phyloP scores from a whole-genome alignment of 2,797 vertebrate species.

The Australoheros facetus region DNA sequence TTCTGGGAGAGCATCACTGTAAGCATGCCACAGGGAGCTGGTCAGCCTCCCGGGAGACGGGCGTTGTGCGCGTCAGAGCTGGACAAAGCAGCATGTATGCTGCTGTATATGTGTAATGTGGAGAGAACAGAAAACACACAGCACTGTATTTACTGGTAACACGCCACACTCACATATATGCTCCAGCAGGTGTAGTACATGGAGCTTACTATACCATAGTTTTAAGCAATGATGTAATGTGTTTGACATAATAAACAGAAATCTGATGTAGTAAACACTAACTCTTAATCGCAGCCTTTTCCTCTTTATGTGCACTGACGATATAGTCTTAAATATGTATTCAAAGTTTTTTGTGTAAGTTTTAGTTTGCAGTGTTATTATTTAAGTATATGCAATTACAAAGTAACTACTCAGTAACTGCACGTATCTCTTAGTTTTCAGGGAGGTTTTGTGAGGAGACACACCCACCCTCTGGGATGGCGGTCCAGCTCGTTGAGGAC shows the following conservation, averaged over 20 bases:
- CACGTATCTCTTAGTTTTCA: not conserved
- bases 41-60: constrained; percentile 60
- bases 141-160: too few species aligned
- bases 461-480: constrained; percentile 89
- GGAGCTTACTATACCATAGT: too few species aligned
- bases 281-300: too few species aligned
- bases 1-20: constrained; percentile 69
- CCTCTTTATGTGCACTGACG: too few species aligned
- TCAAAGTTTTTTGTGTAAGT: too few species aligned
- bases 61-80: constrained; percentile 44
- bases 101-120: constrained; percentile 10
- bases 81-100: constrained; percentile 22
- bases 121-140: too few species aligned
- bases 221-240: too few species aligned
- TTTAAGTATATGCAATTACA: fast-evolving
- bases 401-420: not conserved
- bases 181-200: too few species aligned
- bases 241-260: too few species aligned
- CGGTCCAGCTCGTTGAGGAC: constrained; percentile 93
- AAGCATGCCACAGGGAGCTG: constrained; percentile 71
- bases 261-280: too few species aligned
- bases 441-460: not conserved
- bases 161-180: too few species aligned
- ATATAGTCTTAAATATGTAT: too few species aligned
- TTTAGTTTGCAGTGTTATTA: not conserved